A percentile compares a stretch with the other conserved stretches of the same genome.
These are phyloP conservation scores for Pristionchus entomophagus DNA, from an alignment of 2,888 invertebrate species.

Conservation along the genomic window DNA sequence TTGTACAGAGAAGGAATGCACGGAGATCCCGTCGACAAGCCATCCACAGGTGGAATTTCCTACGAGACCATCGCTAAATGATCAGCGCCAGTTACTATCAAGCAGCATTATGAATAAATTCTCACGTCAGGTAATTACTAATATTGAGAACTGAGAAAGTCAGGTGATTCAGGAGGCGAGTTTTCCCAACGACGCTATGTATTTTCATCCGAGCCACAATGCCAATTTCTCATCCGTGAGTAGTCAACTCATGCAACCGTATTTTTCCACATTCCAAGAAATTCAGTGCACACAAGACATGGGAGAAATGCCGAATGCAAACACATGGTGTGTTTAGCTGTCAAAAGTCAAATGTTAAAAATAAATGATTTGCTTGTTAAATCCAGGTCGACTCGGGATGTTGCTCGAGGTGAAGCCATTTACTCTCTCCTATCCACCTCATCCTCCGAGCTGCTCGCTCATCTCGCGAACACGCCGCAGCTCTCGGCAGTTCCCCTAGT, in stretches of 20 bases:
- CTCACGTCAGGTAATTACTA: no score
- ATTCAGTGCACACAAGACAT: neutral
- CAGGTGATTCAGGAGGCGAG: constrained; percentile 33
- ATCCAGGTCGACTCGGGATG: neutral
- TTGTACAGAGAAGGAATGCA: constrained; percentile 35
- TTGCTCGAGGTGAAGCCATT: neutral
- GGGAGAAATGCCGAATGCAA: neutral
- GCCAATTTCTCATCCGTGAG: neutral
- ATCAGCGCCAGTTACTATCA: neutral
- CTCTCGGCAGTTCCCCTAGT: constrained; percentile 6
- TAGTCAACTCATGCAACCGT: neutral
- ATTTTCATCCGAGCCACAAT: neutral
- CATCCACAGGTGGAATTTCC: neutral
- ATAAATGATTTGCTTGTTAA: neutral
- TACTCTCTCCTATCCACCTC: neutral
- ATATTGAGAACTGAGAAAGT: no score
- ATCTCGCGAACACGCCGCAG: constrained; percentile 2
- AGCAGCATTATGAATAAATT: no score
- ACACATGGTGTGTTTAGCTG: neutral
- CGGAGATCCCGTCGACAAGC: constrained; percentile 52
- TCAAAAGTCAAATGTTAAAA: no score
- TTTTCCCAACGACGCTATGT: neutral
- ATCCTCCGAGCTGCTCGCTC: constrained; percentile 37
- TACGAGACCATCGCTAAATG: neutral
- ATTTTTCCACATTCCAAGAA: neutral